Percentiles rank a stretch among this genome's conserved stretches.
These are phyloP conservation scores for Polia nebulosa DNA, from an alignment of 2,888 invertebrate genomes.

Conservation along the genomic window DNA sequence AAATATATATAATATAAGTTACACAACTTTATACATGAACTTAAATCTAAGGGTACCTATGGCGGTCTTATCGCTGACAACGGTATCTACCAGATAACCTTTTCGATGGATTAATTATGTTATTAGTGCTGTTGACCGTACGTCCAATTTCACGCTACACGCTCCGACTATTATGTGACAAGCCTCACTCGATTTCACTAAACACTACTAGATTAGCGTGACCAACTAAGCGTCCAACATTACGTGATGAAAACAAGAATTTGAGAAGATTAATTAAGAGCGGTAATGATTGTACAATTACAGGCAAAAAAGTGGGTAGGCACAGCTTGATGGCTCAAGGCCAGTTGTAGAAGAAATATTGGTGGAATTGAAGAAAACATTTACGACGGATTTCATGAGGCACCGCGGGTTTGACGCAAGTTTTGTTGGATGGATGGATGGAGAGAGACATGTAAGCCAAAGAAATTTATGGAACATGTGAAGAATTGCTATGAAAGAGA, in stretches of 20 bases:
- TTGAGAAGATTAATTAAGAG: slow-evolving; percentile 39
- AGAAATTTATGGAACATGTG: not conserved
- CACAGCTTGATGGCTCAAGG: slow-evolving; percentile 40
- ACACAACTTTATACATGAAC: no score
- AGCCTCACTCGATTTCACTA: slow-evolving; percentile 67
- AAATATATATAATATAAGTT: no score
- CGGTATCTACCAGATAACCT: no score
- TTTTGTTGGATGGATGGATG: no score
- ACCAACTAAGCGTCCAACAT: slow-evolving; percentile 60
- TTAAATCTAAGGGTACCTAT: no score
- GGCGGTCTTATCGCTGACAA: no score
- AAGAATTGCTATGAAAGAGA: not conserved
- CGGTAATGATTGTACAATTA: slow-evolving; percentile 30
- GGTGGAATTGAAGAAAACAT: slow-evolving; percentile 4
- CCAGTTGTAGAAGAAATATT: slow-evolving; percentile 10
- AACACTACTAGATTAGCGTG: slow-evolving; percentile 64
- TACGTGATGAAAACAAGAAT: slow-evolving; percentile 40
- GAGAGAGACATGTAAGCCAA: no score
- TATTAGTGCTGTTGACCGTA: slow-evolving; percentile 28
- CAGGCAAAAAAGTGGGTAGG: slow-evolving; percentile 21
- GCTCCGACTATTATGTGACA: slow-evolving; percentile 63
- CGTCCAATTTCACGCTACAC: slow-evolving; percentile 65
- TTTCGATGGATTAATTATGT: no score
- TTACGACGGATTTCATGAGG: not conserved
- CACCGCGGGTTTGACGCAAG: slow-evolving; percentile 4